Evolutionary conservation across 53 echinoderm and acorn worm genomes (phyloP), one percentile per base, ranked within the genome.

Genomic region (Zoroaster sp.): DNA sequence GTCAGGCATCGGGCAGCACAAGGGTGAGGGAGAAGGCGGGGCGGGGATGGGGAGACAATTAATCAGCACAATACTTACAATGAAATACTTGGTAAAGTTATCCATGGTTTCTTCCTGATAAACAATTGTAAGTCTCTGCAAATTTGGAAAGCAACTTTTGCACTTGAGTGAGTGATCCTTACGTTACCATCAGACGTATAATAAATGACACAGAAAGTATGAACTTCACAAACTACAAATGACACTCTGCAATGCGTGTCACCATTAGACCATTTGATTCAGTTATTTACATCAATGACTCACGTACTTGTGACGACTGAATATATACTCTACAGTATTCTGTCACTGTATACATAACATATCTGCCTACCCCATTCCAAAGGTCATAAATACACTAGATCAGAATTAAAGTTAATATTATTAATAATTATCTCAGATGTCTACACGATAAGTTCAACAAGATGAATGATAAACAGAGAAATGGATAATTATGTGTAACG

Each of bases 31-130:
- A n/a, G n/a, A n/a, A n/a, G n/a, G n/a, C n/a, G n/a, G n/a, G n/a
- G n/a, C n/a, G n/a, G 14, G 13, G 69, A 32, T 4, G 17, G 21
- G 33, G 4, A 11, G 36, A 70, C 15, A 67, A 12, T 68, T 33
- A 1, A 68, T 13, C 30, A 33, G 32, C 14, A 31, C 70, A 70
- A 5, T 78, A 78, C 78, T 78, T 63, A 78, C 78, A 3, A 0
- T n/a, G 38, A 78, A 78, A 17, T 15, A 78, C 6, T 40, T 78
- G 33, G 55, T 55, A 78, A 78, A 78, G 59, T 54, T 52, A 33
- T 78, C 78, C 63, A 63, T 78, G 14, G 33, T 38, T 33, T 31
- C 0, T 14, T 30, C 32, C 32, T 14, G n/a, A n/a, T n/a, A n/a
- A n/a, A n/a, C n/a, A n/a, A n/a, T n/a, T n/a, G n/a, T n/a, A n/a